Evolutionary conservation across 2,797 vertebrate genomes (phyloP).

Genomic region (Spheniscus humboldti): DNA sequence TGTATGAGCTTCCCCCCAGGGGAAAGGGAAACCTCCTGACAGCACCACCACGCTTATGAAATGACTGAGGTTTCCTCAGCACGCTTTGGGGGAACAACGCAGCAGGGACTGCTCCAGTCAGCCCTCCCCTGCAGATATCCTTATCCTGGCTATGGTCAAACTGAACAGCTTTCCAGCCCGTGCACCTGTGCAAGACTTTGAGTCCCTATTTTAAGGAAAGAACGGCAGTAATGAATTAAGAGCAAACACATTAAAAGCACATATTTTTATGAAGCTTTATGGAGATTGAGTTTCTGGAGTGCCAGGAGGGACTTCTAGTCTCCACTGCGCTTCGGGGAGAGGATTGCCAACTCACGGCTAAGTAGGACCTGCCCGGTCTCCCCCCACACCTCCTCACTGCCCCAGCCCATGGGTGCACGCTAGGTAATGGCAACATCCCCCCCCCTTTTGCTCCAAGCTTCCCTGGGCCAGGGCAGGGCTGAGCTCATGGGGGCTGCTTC

Average conservation of each 20-base stretch:
- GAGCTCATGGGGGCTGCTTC: not conserved
- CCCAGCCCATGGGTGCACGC: rapidly evolving
- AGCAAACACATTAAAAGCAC: not conserved
- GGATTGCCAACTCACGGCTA: not conserved
- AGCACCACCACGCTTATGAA: not conserved
- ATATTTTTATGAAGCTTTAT: not conserved
- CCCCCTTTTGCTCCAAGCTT: not conserved
- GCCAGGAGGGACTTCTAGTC: not conserved
- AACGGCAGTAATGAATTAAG: not conserved
- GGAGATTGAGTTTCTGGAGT: not conserved
- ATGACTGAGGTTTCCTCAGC: not conserved
- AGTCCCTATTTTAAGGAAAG: not conserved
- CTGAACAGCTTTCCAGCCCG: not conserved
- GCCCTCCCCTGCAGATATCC: not conserved
- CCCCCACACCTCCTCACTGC: not conserved
- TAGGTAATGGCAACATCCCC: not conserved
- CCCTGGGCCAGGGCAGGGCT: not conserved
- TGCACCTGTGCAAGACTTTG: rapidly evolving
- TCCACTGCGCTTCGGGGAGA: rapidly evolving
- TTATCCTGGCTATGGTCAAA: not conserved
- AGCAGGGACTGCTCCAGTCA: not conserved
- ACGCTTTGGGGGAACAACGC: not conserved
- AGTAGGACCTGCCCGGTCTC: rapidly evolving
- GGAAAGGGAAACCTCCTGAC: not conserved
- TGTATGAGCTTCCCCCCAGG: rapidly evolving